A percentile compares a stretch with the other conserved stretches of the same genome.
Evolutionary conservation across 1,140 invertebrate genomes (phyloP).

Genomic region (Eumaeus atala): DNA sequence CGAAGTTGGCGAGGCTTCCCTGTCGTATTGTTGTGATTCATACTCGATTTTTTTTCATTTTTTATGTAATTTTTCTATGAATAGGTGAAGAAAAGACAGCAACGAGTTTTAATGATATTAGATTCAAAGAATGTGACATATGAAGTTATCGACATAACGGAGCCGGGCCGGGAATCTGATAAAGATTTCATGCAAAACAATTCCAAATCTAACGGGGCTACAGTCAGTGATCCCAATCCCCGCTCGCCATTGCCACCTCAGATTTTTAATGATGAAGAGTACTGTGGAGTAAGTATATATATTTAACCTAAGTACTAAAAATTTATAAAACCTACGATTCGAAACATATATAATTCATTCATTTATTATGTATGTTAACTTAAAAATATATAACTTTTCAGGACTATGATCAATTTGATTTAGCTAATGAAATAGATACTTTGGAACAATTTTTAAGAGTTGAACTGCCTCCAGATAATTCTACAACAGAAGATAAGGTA

Average conservation of each 20-base stretch:
- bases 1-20: slow-evolving; percentile 46
- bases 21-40: slow-evolving; percentile 52
- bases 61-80: slow-evolving; percentile 61
- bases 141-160: slow-evolving; percentile 93
- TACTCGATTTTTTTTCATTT: slow-evolving; percentile 51
- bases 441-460: slow-evolving; percentile 89
- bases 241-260: slow-evolving; percentile 91
- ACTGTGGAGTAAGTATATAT: slow-evolving; percentile 87
- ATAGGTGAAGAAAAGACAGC: slow-evolving; percentile 95
- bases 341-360: neutral
- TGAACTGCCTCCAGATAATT: slow-evolving; percentile 64
- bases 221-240: slow-evolving; percentile 76
- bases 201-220: slow-evolving; percentile 84
- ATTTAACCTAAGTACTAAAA: neutral
- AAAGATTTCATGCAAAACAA: slow-evolving; percentile 95
- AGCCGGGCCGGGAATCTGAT: slow-evolving; percentile 89
- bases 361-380: neutral
- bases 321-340: neutral
- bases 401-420: slow-evolving; percentile 95
- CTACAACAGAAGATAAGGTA: slow-evolving; percentile 39
- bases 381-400: slow-evolving; percentile 49
- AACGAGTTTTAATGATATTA: slow-evolving; percentile 92
- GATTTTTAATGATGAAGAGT: slow-evolving; percentile 93
- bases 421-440: slow-evolving; percentile 92
- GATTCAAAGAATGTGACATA: slow-evolving; percentile 92